Evolutionary conservation across 2,113 vertebrate species (phyloP), one percentile per base, ranked within the genome.

Genomic region (Brachypodius melanocephalos): DNA sequence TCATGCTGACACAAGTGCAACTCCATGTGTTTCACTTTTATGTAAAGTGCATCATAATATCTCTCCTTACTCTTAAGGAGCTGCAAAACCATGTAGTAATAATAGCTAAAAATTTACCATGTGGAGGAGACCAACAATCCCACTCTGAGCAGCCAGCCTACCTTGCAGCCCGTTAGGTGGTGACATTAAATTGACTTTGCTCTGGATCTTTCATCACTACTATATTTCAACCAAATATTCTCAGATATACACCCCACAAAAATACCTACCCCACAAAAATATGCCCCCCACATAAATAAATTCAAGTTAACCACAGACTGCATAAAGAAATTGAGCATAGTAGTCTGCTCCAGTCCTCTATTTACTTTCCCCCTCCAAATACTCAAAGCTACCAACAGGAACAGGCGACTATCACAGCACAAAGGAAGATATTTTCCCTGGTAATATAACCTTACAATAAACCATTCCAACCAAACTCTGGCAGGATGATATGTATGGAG

Each of bases 101-200:
- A 88, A 72, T 1, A 73, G 36, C 12, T 83, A 38, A 57, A 85
- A 82, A 34, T 26, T 45, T 48, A 54, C 5, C 21, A 17, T 0
- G 0, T 26, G 34, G 42, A 57, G 84, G 49, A 59, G 11, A 59
- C 10, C 34, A 40, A 51, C 40, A 46, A 21, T 31, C 14, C 42
- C 43, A 42, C 10, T 10, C 52, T 10, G 14, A 67, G 38, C 32
- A 88, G 45, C 28, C 51, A 72, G 57, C 11, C 66, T 51, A 14
- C 15, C 34, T 12, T 34, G 16, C 2, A 8, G 45, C 6, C 42
- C 11, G 14, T 17, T 5, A 48, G 32, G n/a, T 0, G 54, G 54
- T 16, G 49, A 31, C 12, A 10, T 2, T 31, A n/a, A 71, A 48
- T 6, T 74, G 71, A 78, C 26, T 42, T n/a, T 32, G 52, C 38